Conservation (phyloP, 2,797 vertebrate genomes). For the Sandelia bainsii region DNA sequence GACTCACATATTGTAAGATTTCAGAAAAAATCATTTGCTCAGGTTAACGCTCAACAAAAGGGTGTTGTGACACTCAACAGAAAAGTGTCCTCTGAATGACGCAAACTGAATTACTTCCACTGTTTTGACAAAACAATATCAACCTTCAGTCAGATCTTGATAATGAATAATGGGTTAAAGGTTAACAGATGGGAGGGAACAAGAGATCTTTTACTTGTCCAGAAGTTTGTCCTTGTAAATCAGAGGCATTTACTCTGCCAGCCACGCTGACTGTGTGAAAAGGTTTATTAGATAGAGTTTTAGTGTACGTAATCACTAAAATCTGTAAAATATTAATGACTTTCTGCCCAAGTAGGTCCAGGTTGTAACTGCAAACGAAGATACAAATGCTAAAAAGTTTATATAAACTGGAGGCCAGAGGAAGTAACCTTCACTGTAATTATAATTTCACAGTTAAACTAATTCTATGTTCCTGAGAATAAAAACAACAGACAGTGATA, state of each 20-base stretch:
- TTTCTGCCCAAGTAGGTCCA: too few relatives aligned
- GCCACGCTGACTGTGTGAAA: slow-evolving; percentile 16
- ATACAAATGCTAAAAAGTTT: neutral
- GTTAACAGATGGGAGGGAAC: slow-evolving; percentile 2
- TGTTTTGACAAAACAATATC: slow-evolving; percentile 27
- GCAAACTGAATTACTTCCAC: neutral
- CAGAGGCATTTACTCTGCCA: slow-evolving; percentile 6
- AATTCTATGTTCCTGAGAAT: neutral
- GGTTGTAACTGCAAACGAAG: neutral
- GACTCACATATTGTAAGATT: neutral
- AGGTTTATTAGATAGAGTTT: neutral
- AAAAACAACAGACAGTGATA: neutral
- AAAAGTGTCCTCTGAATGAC: neutral
- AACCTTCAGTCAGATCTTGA: slow-evolving; percentile 60
- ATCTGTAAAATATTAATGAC: neutral
- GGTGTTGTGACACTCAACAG: too few relatives aligned
- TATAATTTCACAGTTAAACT: neutral
- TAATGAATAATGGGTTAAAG: slow-evolving; percentile 31
- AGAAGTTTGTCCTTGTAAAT: slow-evolving; percentile 8
- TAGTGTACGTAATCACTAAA: neutral
- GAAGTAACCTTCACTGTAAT: neutral
- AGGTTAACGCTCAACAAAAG: neutral
- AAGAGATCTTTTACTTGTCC: slow-evolving; percentile 23
- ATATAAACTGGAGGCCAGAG: neutral
- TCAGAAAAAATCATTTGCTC: neutral